Evolutionary conservation across 64 coral and sea anemone species (phyloP).

Genomic region (Montipora cactus): DNA sequence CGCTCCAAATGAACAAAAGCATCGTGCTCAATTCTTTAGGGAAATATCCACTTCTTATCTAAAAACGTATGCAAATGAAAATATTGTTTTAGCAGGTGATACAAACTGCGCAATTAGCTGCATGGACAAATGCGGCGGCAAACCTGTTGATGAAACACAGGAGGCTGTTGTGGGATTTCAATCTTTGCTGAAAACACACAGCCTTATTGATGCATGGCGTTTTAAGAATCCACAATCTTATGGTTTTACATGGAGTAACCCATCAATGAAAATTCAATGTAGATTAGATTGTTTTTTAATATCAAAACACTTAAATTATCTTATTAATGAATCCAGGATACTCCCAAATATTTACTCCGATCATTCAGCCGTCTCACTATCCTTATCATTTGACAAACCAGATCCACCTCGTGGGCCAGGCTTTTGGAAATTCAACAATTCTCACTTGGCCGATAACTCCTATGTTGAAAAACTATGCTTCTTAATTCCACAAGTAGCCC

Average conservation of each 20-base stretch:
- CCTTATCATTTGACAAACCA: too few species aligned
- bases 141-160: neutral
- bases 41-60: neutral
- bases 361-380: too few species aligned
- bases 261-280: too few species aligned
- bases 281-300: too few species aligned
- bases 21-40: neutral
- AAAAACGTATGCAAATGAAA: too few species aligned
- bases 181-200: neutral
- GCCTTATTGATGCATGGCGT: neutral
- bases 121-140: neutral
- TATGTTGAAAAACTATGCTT: too few species aligned
- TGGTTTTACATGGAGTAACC: neutral
- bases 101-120: neutral
- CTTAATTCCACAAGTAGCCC: too few species aligned
- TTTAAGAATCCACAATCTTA: neutral
- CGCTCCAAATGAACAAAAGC: neutral
- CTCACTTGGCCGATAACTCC: too few species aligned
- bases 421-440: neutral
- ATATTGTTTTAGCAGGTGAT: neutral
- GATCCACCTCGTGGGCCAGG: neutral
- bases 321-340: too few species aligned
- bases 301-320: too few species aligned
- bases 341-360: too few species aligned
- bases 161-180: neutral